Evolutionary conservation across 2,797 vertebrate species (phyloP).

Genomic region (Sarcophilus harrisii): DNA sequence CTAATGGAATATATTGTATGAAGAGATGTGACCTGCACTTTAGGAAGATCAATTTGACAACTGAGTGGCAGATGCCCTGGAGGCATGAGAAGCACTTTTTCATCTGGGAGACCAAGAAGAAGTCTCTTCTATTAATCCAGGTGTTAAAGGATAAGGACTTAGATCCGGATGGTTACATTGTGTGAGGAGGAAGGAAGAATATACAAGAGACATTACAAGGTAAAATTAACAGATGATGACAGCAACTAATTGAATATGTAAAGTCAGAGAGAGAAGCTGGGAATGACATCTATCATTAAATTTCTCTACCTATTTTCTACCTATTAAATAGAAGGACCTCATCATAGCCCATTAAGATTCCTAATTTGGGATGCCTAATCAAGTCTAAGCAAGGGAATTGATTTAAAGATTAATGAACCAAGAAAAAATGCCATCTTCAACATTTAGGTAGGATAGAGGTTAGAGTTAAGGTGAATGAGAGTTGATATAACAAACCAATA

Average conservation of each 20-base stretch:
- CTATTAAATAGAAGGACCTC: background rate
- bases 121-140: background rate
- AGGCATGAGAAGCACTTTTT: background rate
- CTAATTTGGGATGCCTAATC: too few relatives aligned
- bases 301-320: background rate
- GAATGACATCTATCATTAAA: background rate
- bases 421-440: background rate
- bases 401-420: slow-evolving; percentile 1
- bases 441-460: background rate
- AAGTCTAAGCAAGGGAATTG: background rate
- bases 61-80: background rate
- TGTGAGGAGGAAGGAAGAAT: background rate
- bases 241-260: background rate
- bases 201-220: background rate
- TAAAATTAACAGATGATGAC: background rate
- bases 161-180: background rate
- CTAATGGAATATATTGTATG: background rate
- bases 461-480: background rate
- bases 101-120: background rate
- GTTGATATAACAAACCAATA: too few relatives aligned
- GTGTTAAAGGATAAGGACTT: background rate
- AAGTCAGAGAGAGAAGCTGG: background rate
- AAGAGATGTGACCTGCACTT: background rate
- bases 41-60: background rate
- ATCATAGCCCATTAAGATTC: background rate